Evolutionary conservation across 1,140 invertebrate species (phyloP), one percentile per base, ranked within the genome.

Genomic region (Pseudomyrmex flavicornis): DNA sequence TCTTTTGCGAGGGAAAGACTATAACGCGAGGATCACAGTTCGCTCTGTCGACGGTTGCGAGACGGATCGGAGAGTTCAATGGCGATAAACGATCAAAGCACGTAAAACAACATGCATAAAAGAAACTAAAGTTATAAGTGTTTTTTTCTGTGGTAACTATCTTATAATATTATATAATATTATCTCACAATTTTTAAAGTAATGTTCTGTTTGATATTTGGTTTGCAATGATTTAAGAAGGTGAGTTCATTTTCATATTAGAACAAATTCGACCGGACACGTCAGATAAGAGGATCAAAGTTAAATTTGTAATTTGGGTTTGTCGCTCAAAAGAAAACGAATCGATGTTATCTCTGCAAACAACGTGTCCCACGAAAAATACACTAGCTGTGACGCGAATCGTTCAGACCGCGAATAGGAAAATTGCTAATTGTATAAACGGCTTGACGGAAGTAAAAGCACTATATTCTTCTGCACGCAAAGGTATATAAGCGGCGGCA

Each of bases 371-470:
- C 63, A 13, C 72, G 22, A 26, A 72, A 48, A 17, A n/a, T 77
- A 68, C 62, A n/a, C 3, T 59, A 26, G 52, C 69, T 59, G 44
- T n/a, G 12, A 80, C 48, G 50, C n/a, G n/a, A n/a, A n/a, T 35
- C n/a, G 26, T 76, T n/a, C n/a, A 44, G 15, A 13, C 44, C 48
- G 44, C 70, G 15, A 48, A 65, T 66, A 59, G 44, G 44, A 80
- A 80, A 80, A 59, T 80, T 70, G 65, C 76, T 70, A 80, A 80
- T 80, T 44, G 44, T 44, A n/a, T 70, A 59, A 70, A 66, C 54
- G 15, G 15, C 15, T 52, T 79, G 65, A 7, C 63, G 52, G 76
- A 10, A 70, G 15, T 59, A 80, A 70, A 80, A 80, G 44, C 52
- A 74, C 59, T 52, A 52, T 76, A 75, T 75, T 72, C 48, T 75